Base-by-base conservation (phyloP, 1,140 invertebrate species). In the Aphelenchoides besseyi region DNA sequence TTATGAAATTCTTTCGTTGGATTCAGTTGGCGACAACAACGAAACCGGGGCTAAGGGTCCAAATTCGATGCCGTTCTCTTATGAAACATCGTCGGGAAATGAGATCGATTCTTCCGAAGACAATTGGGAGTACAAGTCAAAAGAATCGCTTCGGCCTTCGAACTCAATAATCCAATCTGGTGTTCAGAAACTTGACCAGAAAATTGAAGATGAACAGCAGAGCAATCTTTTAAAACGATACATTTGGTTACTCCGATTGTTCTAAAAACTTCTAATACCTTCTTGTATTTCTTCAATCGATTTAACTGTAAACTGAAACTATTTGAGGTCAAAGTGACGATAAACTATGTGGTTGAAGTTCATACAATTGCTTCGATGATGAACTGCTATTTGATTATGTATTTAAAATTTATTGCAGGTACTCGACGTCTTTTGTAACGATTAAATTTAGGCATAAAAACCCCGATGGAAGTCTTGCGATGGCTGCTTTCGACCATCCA, bases 391-490 rank as follows among this genome's bases (percentile, higher is more conserved):
- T n/a, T n/a, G n/a, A n/a, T n/a, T n/a, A n/a, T n/a, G n/a, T n/a
- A n/a, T n/a, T n/a, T n/a, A n/a, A n/a, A n/a, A n/a, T n/a, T n/a
- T n/a, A n/a, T n/a, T n/a, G n/a, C n/a, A n/a, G n/a, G n/a, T n/a
- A n/a, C n/a, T n/a, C n/a, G n/a, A n/a, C n/a, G n/a, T n/a, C n/a
- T n/a, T n/a, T n/a, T n/a, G n/a, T n/a, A n/a, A n/a, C n/a, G n/a
- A n/a, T n/a, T n/a, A n/a, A n/a, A n/a, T n/a, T n/a, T n/a, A 70
- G 69, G 69, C 64, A 72, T 26, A 2, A 48, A 23, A 72, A 70
- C 68, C 18, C 69, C n/a, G 68, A 70, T 72, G 69, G 69, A 3
- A 70, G 69, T 26, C 2, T 70, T 18, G 69, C 28, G 2, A 41
- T 72, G 2, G 12, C 32, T 1, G 28, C 55, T 69, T 28, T 70